A percentile compares a stretch with the other conserved stretches of the same genome.
These are phyloP conservation scores for Ophthalmolycus amberensis DNA, from an alignment of 2,113 vertebrate genomes.

Conservation along the genomic window DNA sequence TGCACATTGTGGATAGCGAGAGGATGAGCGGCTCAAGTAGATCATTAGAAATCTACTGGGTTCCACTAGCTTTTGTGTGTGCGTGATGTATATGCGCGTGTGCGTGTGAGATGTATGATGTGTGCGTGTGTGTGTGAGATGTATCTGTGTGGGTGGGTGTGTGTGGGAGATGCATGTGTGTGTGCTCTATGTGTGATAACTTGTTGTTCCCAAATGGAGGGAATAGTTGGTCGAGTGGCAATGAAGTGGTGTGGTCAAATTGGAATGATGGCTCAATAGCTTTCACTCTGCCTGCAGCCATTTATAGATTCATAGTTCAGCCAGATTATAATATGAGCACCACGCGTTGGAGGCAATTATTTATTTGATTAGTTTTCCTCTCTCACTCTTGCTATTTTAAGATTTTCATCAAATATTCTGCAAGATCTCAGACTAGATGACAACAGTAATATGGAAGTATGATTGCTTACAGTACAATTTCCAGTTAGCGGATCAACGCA, in stretches of 20 bases:
- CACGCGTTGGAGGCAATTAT: conserved; percentile 36
- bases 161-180: background rate
- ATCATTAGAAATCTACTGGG: conserved; percentile 65
- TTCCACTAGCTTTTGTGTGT: conserved; percentile 10
- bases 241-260: conserved; percentile 16
- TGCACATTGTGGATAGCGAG: conserved; percentile 66
- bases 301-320: conserved; percentile 41
- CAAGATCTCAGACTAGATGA: conserved; percentile 42
- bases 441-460: conserved; percentile 12
- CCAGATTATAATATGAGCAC: conserved; percentile 41
- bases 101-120: background rate
- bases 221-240: conserved; percentile 31
- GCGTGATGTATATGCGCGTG: background rate
- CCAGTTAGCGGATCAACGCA: conserved; percentile 5
- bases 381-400: conserved; percentile 38
- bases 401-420: conserved; percentile 36
- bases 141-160: background rate
- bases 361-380: conserved; percentile 41
- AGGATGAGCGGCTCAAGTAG: conserved; percentile 69
- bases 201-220: conserved; percentile 28
- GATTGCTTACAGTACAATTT: conserved; percentile 15
- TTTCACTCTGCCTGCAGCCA: conserved; percentile 37
- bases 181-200: background rate
- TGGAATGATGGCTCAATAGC: conserved; percentile 26
- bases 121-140: background rate